Conservation (phyloP, 1,140 invertebrate genomes). For the Drosophila jambulina region DNA sequence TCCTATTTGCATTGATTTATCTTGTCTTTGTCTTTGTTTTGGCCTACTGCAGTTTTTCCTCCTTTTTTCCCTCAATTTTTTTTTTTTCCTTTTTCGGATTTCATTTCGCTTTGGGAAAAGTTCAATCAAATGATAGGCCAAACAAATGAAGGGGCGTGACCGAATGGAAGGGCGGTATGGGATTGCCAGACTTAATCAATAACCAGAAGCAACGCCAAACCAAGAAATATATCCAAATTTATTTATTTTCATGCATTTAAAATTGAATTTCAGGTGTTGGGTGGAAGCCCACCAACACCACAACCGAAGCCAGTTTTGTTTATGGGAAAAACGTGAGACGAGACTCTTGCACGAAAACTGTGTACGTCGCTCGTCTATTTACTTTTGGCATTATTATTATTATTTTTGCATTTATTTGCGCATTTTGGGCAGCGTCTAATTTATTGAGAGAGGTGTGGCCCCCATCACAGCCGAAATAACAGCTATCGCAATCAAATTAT, state of each 20-base stretch:
- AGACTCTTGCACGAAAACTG: slow-evolving; percentile 70
- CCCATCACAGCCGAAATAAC: slow-evolving; percentile 20
- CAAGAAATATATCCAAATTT: slow-evolving; percentile 41
- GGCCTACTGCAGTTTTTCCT: slow-evolving; percentile 36
- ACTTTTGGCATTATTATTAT: slow-evolving; percentile 56
- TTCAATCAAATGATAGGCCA: slow-evolving; percentile 54
- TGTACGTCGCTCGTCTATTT: slow-evolving; percentile 58
- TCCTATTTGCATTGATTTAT: slow-evolving; percentile 72
- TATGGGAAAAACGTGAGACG: slow-evolving; percentile 78
- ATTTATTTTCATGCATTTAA: slow-evolving; percentile 55
- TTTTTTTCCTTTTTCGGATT: slow-evolving; percentile 10
- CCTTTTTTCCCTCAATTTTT: background rate
- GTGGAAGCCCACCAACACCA: background rate
- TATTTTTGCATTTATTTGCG: slow-evolving; percentile 52
- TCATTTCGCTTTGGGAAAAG: slow-evolving; percentile 49
- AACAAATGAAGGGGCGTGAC: slow-evolving; percentile 55
- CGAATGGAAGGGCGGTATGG: slow-evolving; percentile 36
- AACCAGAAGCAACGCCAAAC: slow-evolving; percentile 50
- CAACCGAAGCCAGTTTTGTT: slow-evolving; percentile 43
- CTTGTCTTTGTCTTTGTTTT: slow-evolving; percentile 38
- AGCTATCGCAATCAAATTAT: slow-evolving; percentile 67
- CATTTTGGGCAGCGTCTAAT: slow-evolving; percentile 60
- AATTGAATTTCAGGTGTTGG: slow-evolving; percentile 51
- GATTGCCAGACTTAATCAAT: slow-evolving; percentile 73
- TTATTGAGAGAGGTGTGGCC: slow-evolving; percentile 71